These are phyloP conservation scores for Heteropelma amictum DNA, from an alignment of 2,888 invertebrate genomes.

Conservation along the genomic window DNA sequence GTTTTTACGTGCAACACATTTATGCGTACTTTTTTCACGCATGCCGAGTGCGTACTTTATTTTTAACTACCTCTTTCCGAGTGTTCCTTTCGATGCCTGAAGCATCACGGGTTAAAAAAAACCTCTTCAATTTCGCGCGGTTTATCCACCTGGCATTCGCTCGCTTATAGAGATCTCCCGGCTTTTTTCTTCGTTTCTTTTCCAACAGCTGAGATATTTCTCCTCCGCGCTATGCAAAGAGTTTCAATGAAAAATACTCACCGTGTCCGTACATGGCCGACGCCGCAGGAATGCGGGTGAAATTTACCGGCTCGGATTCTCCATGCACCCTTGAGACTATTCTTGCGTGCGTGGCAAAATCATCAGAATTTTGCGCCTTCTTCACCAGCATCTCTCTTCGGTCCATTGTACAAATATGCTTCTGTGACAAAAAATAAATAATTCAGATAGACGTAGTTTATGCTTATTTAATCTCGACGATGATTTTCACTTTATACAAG, in stretches of 20 bases:
- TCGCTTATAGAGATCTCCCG: background rate
- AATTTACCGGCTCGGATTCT: background rate
- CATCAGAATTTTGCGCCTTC: too few relatives aligned
- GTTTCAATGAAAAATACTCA: slow-evolving; percentile 8
- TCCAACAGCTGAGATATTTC: background rate
- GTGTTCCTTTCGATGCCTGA: background rate
- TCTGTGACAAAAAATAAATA: too few relatives aligned
- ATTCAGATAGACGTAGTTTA: too few relatives aligned
- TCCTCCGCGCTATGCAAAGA: background rate
- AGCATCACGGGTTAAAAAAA: background rate
- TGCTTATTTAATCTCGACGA: too few relatives aligned
- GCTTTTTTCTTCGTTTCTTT: background rate
- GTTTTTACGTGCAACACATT: background rate
- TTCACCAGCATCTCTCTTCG: too few relatives aligned
- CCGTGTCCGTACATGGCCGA: background rate
- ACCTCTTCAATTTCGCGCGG: slow-evolving; percentile 5
- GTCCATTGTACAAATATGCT: too few relatives aligned
- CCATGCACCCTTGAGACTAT: too few relatives aligned
- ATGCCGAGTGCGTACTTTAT: slow-evolving; percentile 24
- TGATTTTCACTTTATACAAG: too few relatives aligned
- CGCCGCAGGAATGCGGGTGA: background rate
- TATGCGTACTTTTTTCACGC: slow-evolving; percentile 1
- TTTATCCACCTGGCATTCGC: slow-evolving; percentile 25
- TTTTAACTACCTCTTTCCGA: slow-evolving; percentile 22
- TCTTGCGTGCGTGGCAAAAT: too few relatives aligned